Evolutionary conservation across 2,888 invertebrate species (phyloP).

Genomic region (Lamellibrachia satsuma): DNA sequence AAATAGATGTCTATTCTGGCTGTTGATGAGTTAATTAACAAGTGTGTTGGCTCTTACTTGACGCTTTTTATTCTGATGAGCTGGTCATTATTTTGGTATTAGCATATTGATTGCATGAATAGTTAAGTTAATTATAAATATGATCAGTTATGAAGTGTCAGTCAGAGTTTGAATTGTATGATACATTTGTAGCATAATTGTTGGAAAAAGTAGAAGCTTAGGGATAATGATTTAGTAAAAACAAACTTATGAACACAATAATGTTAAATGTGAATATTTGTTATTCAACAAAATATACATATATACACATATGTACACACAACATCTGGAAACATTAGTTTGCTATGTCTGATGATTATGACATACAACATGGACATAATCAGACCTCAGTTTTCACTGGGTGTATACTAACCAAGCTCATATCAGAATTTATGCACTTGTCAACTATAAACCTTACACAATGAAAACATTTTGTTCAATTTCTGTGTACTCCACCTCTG

Average conservation of each 20-base stretch:
- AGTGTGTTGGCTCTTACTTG: neutral
- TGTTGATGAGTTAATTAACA: neutral
- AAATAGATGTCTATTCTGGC: neutral
- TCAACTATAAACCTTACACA: neutral
- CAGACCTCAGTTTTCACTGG: neutral
- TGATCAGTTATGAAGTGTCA: too few species aligned
- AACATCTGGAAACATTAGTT: neutral
- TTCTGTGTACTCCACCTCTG: too few species aligned
- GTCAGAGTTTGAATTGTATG: too few species aligned
- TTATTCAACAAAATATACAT: conserved; percentile 5
- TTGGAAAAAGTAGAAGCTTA: too few species aligned
- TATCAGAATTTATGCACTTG: neutral
- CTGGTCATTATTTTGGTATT: too few species aligned
- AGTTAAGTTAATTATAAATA: neutral
- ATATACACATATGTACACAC: neutral
- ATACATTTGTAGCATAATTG: too few species aligned
- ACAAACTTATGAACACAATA: neutral
- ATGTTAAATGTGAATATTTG: neutral
- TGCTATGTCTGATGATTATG: neutral
- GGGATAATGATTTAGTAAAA: neutral
- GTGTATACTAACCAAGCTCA: neutral
- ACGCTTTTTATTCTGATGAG: neutral
- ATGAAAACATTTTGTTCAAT: too few species aligned
- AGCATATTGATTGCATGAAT: neutral
- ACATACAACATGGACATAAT: neutral